Percentiles rank a stretch among this genome's conserved stretches.
Evolutionary conservation across 1,140 invertebrate genomes (phyloP).

Genomic region (Papilio aristodemus): DNA sequence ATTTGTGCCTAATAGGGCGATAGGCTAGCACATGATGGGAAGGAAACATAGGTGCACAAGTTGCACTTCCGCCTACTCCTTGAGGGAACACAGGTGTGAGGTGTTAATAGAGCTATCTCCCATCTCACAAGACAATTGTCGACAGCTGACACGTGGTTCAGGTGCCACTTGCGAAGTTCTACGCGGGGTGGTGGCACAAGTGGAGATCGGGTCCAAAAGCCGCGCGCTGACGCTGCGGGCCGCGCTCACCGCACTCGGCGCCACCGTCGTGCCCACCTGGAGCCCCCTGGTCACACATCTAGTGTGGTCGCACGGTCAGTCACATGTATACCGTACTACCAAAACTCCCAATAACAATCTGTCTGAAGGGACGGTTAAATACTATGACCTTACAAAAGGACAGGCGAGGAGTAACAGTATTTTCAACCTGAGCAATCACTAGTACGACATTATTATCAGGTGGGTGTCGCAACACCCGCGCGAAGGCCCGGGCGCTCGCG

Average conservation of each 20-base stretch:
- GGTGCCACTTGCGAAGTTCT: conserved; percentile 44
- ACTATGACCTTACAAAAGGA: too few species aligned
- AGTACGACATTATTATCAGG: conserved; percentile 46
- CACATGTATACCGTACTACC: not conserved
- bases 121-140: not conserved
- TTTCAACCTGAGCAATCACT: too few species aligned
- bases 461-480: conserved; percentile 49
- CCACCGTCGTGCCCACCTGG: conserved; percentile 57
- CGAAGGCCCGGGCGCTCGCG: conserved; percentile 54
- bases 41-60: too few species aligned
- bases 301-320: conserved; percentile 59
- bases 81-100: too few species aligned
- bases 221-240: conserved; percentile 56
- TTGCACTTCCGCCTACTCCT: too few species aligned
- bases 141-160: not conserved
- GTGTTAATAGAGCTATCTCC: too few species aligned
- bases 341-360: not conserved
- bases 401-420: too few species aligned
- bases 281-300: conserved; percentile 63
- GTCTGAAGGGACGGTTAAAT: too few species aligned
- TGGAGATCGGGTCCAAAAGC: conserved; percentile 55
- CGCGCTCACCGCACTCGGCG: conserved; percentile 59
- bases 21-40: too few species aligned
- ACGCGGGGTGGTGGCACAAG: conserved; percentile 57
- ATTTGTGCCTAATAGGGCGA: too few species aligned